Evolutionary conservation across 2,888 invertebrate genomes (phyloP), one percentile per base, ranked within the genome.

Genomic region (Malacosoma neustria): DNA sequence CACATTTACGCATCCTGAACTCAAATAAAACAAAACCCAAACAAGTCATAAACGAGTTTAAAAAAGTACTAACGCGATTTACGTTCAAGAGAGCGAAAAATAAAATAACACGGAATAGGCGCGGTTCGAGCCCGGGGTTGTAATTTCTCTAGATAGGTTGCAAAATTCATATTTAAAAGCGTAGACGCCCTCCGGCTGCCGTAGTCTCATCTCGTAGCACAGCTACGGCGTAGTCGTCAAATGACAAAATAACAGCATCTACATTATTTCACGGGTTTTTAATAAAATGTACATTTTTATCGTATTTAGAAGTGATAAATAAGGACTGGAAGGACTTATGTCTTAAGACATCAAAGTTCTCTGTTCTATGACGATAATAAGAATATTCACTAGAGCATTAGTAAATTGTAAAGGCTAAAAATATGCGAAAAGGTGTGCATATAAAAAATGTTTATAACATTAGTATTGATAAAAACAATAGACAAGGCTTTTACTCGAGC

Each of bases 51-150:
- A 71, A 72, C 60, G 58, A 54, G 57, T 54, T 61, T 46, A 42
- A 40, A 38, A 42, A 47, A 33, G 45, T 45, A 46, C 42, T 48
- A 47, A 51, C 51, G 43, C 46, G 45, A 51, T 53, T 53, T 51
- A 49, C 43, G 77, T 69, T 76, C 70, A 82, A 82, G 77, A 76
- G 79, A 72, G 74, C 73, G 74, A 65, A 73, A 79, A 82, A 85
- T 81, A 80, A 82, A 82, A 82, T 82, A 82, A 77, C 74, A 64
- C 72, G 68, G 65, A 60, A 69, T 77, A 73, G 73, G 79, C 80
- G 75, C 80, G 72, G 74, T 67, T 71, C 54, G 50, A 60, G 73
- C 76, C 81, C 60, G 51, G 63, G 75, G 68, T 61, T 70, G 79
- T 76, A 81, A 82, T 84, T 79, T 72, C 76, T 74, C 75, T 68